Conservation (phyloP, 2,888 invertebrate species). For the Perithous albicinctus region DNA sequence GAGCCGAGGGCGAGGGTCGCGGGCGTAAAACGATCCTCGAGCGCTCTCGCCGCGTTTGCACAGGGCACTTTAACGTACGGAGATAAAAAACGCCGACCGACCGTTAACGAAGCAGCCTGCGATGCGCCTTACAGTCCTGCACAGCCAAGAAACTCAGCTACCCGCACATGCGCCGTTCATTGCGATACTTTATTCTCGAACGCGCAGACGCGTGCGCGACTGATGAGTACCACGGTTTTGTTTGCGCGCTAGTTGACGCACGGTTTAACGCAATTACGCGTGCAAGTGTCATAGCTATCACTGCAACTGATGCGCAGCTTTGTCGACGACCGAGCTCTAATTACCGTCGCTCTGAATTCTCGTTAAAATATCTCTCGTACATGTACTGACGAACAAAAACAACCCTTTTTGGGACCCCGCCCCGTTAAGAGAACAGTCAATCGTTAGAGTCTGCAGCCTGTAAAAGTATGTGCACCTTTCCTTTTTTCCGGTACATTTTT, state of each 20-base stretch:
- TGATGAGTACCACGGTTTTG: conserved; percentile 19
- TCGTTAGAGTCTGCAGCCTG: not conserved
- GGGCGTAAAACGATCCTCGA: conserved; percentile 73
- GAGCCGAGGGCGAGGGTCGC: conserved; percentile 69
- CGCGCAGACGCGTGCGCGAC: conserved; percentile 41
- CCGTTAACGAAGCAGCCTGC: conserved; percentile 69
- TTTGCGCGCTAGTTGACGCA: conserved; percentile 66
- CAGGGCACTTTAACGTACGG: conserved; percentile 41
- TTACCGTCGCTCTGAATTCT: conserved; percentile 80
- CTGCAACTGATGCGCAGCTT: conserved; percentile 27
- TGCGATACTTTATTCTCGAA: conserved; percentile 14
- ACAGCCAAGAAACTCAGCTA: not conserved
- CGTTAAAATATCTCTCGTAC: conserved; percentile 77
- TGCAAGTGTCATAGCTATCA: conserved; percentile 69
- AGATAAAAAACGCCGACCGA: conserved; percentile 58
- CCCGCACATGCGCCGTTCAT: not conserved
- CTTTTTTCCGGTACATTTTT: not conserved
- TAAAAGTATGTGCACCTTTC: not conserved
- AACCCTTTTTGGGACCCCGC: conserved; percentile 56
- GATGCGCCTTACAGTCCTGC: conserved; percentile 34
- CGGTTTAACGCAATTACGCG: conserved; percentile 78
- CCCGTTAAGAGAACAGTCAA: conserved; percentile 8
- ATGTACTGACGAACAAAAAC: conserved; percentile 65
- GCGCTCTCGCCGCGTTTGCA: conserved; percentile 55
- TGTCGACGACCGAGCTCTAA: conserved; percentile 74